Conservation (phyloP, 2,888 invertebrate species). For the Sicus ferrugineus region DNA sequence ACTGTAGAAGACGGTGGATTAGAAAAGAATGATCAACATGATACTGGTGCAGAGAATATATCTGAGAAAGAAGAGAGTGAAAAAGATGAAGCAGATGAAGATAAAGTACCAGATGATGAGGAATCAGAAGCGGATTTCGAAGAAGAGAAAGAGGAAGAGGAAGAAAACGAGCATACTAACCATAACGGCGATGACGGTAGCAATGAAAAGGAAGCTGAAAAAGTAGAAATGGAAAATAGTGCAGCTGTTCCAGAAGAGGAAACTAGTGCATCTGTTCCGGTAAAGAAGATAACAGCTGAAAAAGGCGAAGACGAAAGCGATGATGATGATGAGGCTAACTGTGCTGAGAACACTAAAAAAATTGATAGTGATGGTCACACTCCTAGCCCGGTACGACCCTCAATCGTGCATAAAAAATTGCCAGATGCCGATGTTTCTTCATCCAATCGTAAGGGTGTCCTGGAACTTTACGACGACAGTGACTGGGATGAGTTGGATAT, state of each 20-base stretch:
- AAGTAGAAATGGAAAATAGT: constrained; percentile 42
- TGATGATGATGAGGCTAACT: constrained; percentile 42
- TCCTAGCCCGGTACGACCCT: constrained; percentile 42
- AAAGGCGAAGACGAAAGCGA: constrained; percentile 39
- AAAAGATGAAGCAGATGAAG: constrained; percentile 23
- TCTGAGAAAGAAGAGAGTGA: constrained; percentile 24
- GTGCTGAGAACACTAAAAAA: constrained; percentile 26
- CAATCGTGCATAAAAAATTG: constrained; percentile 39
- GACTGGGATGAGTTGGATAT: constrained; percentile 64
- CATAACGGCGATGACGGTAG: constrained; percentile 6
- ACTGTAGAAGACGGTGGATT: background rate
- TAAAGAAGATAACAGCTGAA: constrained; percentile 37
- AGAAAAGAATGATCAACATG: constrained; percentile 25
- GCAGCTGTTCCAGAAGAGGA: constrained; percentile 14
- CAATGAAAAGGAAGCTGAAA: constrained; percentile 33
- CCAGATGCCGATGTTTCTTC: constrained; percentile 44
- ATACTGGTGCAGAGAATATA: constrained; percentile 1
- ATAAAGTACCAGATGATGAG: constrained; percentile 27
- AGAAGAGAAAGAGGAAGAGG: background rate
- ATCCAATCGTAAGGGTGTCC: constrained; percentile 61
- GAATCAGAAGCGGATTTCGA: constrained; percentile 35
- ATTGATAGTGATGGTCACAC: constrained; percentile 35
- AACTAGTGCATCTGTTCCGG: background rate
- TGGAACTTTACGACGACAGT: constrained; percentile 68
- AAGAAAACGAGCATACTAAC: constrained; percentile 32